Percentiles rank a stretch among this genome's conserved stretches.
Evolutionary conservation across 2,797 vertebrate genomes (phyloP).

Genomic region (Mus caroli): DNA sequence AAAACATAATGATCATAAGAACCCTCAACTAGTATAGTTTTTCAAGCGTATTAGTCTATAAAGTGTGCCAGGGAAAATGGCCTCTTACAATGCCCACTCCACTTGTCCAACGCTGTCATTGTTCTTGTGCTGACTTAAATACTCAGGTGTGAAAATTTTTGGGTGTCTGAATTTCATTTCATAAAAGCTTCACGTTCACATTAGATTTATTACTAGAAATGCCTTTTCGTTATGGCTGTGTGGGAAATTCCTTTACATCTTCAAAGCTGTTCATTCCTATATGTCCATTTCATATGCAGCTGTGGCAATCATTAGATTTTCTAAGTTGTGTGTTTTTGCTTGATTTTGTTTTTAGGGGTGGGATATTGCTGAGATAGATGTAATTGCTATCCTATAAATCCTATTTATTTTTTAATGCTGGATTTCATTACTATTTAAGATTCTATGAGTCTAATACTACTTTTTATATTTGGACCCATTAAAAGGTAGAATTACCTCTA

Average conservation of each 20-base stretch:
- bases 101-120: too few relatives aligned
- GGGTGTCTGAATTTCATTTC: neutral
- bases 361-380: neutral
- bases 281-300: neutral
- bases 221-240: neutral
- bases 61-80: too few relatives aligned
- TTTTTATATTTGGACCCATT: slow-evolving; percentile 6
- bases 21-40: neutral
- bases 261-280: neutral
- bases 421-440: slow-evolving; percentile 41
- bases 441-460: neutral
- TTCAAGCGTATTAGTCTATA: neutral
- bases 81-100: too few relatives aligned
- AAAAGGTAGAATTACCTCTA: neutral
- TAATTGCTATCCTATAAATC: neutral
- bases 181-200: neutral
- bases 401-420: neutral
- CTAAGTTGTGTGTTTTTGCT: neutral
- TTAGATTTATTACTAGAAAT: neutral
- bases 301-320: neutral
- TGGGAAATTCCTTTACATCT: neutral
- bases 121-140: neutral
- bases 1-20: neutral
- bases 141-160: neutral
- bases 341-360: neutral